Base-by-base conservation (phyloP, 2,797 vertebrate species). In the Tamandua tetradactyla region DNA sequence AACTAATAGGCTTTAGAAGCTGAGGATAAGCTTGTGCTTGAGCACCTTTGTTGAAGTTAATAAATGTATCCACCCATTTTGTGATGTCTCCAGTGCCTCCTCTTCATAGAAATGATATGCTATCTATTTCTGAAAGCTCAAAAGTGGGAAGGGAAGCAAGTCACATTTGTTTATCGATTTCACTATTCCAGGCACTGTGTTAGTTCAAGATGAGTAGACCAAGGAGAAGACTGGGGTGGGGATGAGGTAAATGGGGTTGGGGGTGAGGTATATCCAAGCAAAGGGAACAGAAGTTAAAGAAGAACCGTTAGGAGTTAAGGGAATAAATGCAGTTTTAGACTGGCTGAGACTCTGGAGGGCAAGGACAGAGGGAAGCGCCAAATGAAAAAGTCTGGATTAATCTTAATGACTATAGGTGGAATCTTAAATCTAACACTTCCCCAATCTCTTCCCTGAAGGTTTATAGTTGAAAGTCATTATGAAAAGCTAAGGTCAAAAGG, bases 91-190 rank as follows among this genome's bases (percentile, higher is more conserved):
- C 72, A 52, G 30, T 23, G 72, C 7, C 11, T 62, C 9, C 72
- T 79, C 57, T 66, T 93, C 44, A n/a, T 8, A 22, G n/a, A 83
- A 83, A 89, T 4, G 49, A 35, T 27, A 71, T 62, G 42, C 27
- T n/a, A 72, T 15, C 13, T 79, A 14, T 55, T 90, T 90, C 7
- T 64, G 66, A 85, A 94, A 86, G 81, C 44, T 85, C 37, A 52
- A 42, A 84, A 35, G 37, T 57, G n/a, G 49, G 49, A 76, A 89
- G 8, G 61, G 52, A 83, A 83, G 25, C 18, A 72, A 86, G 22
- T 94, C 20, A 64, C 37, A 72, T 62, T 79, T 89, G 47, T 89
- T 86, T 66, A 74, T 18, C 81, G 90, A 30, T 64, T 84, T 17
- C 23, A 61, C 25, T 49, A 89, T 30, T 42, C 40, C 20, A 83